phyloP scores from a whole-genome alignment of 2,888 invertebrate species.

The Nipponacmea schrenckii region DNA sequence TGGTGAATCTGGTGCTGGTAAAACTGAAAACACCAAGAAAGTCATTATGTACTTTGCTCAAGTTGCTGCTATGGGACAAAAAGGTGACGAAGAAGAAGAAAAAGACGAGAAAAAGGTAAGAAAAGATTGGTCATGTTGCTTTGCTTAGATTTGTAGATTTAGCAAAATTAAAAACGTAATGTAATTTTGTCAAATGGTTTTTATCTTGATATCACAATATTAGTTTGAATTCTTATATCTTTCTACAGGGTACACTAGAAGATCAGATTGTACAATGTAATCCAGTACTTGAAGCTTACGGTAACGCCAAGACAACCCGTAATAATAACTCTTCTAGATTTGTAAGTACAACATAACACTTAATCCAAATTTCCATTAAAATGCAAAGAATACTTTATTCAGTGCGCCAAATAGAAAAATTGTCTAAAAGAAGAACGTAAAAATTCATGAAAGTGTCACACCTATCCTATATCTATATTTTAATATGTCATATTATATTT shows the following conservation, averaged over 20 bases:
- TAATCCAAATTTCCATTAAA: no score
- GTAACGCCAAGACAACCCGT: slow-evolving; percentile 70
- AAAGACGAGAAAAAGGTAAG: slow-evolving; percentile 85
- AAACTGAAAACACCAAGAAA: slow-evolving; percentile 99
- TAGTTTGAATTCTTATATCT: no score
- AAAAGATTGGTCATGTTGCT: slow-evolving; percentile 73
- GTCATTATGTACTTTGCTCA: slow-evolving; percentile 95
- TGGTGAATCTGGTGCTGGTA: slow-evolving; percentile 98
- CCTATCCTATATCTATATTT: no score
- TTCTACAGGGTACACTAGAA: slow-evolving; percentile 82
- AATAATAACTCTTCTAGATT: slow-evolving; percentile 99
- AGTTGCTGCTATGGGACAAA: slow-evolving; percentile 75
- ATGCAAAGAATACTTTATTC: no score
- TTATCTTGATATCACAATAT: no score
- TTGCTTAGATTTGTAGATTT: no score
- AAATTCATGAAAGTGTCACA: no score
- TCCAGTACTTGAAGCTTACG: slow-evolving; percentile 63
- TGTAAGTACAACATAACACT: slow-evolving; percentile 80
- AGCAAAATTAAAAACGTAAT: no score
- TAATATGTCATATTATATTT: not conserved
- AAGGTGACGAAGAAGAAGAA: slow-evolving; percentile 63
- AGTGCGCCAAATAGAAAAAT: no score
- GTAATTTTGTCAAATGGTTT: no score
- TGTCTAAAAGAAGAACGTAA: no score
- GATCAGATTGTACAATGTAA: slow-evolving; percentile 99